These are phyloP conservation scores for Stichopus horrens DNA, from an alignment of 53 echinoderm and acorn worm species.

Conservation along the genomic window DNA sequence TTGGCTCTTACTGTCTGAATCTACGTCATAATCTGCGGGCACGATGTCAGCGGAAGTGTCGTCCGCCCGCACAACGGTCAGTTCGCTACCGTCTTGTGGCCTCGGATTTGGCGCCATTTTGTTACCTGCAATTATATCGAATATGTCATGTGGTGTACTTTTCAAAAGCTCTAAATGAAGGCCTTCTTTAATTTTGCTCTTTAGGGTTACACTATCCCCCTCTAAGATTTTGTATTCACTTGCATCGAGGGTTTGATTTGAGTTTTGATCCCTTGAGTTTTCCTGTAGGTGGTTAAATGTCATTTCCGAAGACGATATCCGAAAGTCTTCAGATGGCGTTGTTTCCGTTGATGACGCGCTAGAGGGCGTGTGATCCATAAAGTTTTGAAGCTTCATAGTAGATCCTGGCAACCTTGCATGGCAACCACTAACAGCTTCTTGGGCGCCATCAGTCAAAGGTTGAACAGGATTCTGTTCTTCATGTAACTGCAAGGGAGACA, in stretches of 20 bases:
- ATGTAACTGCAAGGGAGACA: background rate
- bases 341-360: conserved; percentile 16
- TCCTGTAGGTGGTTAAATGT: background rate
- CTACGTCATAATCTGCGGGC: background rate
- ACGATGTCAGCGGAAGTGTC: background rate
- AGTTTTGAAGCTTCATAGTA: conserved; percentile 69
- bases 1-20: background rate
- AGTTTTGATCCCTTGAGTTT: background rate
- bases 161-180: conserved; percentile 28
- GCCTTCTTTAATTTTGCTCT: conserved; percentile 16
- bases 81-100: background rate
- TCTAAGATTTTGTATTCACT: background rate
- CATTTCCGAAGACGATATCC: conserved; percentile 1
- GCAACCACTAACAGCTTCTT: background rate
- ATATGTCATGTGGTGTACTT: conserved; percentile 20
- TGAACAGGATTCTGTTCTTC: background rate
- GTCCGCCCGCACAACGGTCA: background rate
- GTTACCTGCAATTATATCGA: background rate
- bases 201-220: background rate
- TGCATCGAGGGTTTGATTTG: background rate
- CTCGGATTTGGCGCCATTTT: conserved; percentile 49
- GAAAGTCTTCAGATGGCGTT: conserved; percentile 1
- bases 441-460: conserved; percentile 8
- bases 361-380: conserved; percentile 59
- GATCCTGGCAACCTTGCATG: background rate